Base-by-base conservation (phyloP, 2,888 invertebrate genomes). In the Scelioninae gen. 1 region DNA sequence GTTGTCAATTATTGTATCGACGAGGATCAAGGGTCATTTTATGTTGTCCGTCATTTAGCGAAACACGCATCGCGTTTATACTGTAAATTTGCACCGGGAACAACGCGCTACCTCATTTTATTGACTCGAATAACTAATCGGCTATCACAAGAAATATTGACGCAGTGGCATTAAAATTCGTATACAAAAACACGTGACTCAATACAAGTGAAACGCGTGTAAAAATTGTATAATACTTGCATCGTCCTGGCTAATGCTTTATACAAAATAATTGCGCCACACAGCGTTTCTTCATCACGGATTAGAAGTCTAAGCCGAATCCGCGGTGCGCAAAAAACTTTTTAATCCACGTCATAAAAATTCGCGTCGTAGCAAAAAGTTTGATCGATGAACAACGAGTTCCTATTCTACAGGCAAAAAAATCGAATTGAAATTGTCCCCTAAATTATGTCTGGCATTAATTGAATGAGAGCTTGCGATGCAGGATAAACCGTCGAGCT, bases 1-100 rank as follows among this genome's bases (percentile, higher is more conserved):
- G 72, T 65, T 66, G 72, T 79, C 60, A 79, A 79, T 79, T 72
- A 79, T 72, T 65, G 53, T 72, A 72, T 79, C 78, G 51, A 40
- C 58, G 62, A 60, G 63, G 65, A 79, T 72, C 71, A 65, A 79
- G 58, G 76, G 68, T 76, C 78, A 65, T 71, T 78, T 78, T 62
- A 45, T 31, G 76, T 40, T 55, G 40, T 15, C 76, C 60, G 62
- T 69, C 69, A 77, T 77, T 77, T 62, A 68, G 53, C 47, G 47
- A 62, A 69, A 69, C 77, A 77, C 31, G 60, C 53, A 45, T 51
- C 38, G 40, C 53, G 60, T 60, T 76, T 76, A 60, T 76, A 11
- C 68, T 45, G 15, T 49, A 34, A 60, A 68, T 66, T 68, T 76
- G 15, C 7, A 16, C 5, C 43, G 47, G 23, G 58, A 58, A 40